Percentiles rank a stretch among this genome's conserved stretches.
phyloP scores from a whole-genome alignment of 1,140 invertebrate species.

The Pseudomyrmex dendroicus region DNA sequence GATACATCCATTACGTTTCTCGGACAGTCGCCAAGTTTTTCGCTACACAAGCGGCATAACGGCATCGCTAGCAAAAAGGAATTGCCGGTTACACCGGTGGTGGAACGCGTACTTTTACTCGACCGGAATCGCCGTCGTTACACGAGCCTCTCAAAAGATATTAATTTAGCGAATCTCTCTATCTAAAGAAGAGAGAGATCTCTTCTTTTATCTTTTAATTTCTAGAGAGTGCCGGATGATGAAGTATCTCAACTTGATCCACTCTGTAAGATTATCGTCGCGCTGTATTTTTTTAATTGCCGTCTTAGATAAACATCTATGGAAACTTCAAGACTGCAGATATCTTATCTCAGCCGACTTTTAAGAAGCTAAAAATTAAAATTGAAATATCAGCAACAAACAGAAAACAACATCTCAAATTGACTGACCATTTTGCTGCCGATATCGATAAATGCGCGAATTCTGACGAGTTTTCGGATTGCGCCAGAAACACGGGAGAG shows the following conservation, averaged over 20 bases:
- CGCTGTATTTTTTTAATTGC: constrained; percentile 16
- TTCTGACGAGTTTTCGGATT: not conserved
- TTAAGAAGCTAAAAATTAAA: not conserved
- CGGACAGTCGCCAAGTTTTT: constrained; percentile 60
- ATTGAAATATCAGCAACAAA: not conserved
- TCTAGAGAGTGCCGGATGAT: not conserved
- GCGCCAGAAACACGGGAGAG: constrained; percentile 16
- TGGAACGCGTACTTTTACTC: constrained; percentile 24
- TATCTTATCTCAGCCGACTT: not conserved
- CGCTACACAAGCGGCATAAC: constrained; percentile 54
- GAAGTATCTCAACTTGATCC: not conserved
- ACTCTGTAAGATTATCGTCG: not conserved
- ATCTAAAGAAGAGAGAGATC: not conserved
- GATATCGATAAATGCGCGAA: constrained; percentile 14
- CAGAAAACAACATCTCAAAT: not conserved
- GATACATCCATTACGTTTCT: constrained; percentile 50
- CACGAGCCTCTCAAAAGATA: constrained; percentile 28
- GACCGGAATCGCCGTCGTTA: constrained; percentile 29
- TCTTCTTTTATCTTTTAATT: constrained; percentile 4
- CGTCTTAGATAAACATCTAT: not conserved
- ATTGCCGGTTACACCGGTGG: constrained; percentile 17
- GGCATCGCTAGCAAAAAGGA: constrained; percentile 61
- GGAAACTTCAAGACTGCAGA: not conserved
- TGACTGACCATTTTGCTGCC: not conserved
- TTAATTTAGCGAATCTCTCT: constrained; percentile 16